phyloP scores from a whole-genome alignment of 2,113 vertebrate species.

The Prionailurus bengalensis region DNA sequence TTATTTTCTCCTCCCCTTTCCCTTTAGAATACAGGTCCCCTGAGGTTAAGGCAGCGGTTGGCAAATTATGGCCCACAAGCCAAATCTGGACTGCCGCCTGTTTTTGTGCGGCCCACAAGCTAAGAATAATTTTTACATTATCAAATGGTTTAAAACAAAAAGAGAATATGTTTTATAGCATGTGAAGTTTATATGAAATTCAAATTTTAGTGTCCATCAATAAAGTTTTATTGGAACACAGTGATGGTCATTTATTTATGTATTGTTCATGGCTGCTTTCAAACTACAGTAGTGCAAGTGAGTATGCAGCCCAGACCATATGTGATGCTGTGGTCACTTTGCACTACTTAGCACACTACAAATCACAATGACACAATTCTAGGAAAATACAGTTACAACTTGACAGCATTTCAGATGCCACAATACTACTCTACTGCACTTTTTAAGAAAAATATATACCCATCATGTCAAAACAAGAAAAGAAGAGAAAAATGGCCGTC shows the following conservation, averaged over 20 bases:
- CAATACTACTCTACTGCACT: not conserved
- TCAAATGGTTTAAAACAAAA: constrained; percentile 16
- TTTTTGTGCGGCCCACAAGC: constrained; percentile 42
- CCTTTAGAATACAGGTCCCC: not conserved
- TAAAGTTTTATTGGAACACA: constrained; percentile 61
- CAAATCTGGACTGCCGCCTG: not conserved
- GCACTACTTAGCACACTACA: not conserved
- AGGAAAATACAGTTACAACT: not conserved
- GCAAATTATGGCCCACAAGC: not conserved
- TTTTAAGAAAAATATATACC: not conserved
- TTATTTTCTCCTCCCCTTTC: not conserved
- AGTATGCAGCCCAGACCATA: not conserved
- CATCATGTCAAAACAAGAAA: not conserved
- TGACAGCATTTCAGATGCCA: not conserved
- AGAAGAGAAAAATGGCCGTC: not conserved
- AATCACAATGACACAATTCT: not conserved
- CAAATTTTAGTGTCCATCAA: constrained; percentile 59
- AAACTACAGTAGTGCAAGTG: not conserved
- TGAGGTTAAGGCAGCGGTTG: constrained; percentile 3
- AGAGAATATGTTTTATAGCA: constrained; percentile 45
- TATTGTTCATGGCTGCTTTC: not conserved
- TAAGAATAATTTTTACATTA: constrained; percentile 50
- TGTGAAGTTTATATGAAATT: constrained; percentile 55
- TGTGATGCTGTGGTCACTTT: not conserved
- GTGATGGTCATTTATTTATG: not conserved